Base-by-base conservation (phyloP, 35 echinoderm and acorn worm species). In the Strongylocentrotus purpuratus region DNA sequence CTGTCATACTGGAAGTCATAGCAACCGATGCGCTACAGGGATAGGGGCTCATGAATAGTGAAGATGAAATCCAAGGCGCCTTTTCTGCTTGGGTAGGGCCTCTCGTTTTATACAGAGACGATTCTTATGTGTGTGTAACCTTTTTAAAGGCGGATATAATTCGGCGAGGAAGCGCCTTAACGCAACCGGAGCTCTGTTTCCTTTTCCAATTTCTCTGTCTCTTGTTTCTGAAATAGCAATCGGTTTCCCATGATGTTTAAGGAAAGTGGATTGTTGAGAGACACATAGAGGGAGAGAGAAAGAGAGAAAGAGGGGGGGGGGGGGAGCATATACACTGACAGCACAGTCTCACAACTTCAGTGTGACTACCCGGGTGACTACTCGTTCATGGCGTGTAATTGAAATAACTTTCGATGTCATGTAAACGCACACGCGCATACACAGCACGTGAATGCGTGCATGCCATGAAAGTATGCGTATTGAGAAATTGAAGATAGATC, bases 91-190 rank as follows among this genome's bases (percentile, higher is more conserved):
- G 0, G 35, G 65, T n/a, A 5, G 65, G 65, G 65, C 65, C 65
- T 78, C 65, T n/a, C 65, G 65, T 78, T 78, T 78, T 78, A 78
- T 78, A 78, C 65, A 28, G 65, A n/a, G 20, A 28, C 20, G 65
- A 78, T 78, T 78, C 22, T 28, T 78, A n/a, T 78, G 65, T 78
- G 65, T n/a, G 20, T 78, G 65, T 78, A 78, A 78, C 65, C 65
- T 78, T 78, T 78, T 78, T 78, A 78, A 78, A 78, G 65, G 65
- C 20, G 65, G 65, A 78, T 78, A 78, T 78, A 78, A 78, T 78
- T 78, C 65, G 7, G 4, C 65, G 28, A 78, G 65, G 65, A 78
- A 78, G 65, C 65, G 65, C 65, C 65, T 78, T 78, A 7, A 78
- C 65, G 65, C 65, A 78, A 78, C 65, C 7, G 7, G 65, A 78